Percentiles rank a stretch among this genome's conserved stretches.
Evolutionary conservation across 2,888 invertebrate species (phyloP).

Genomic region (Agriopis aurantiaria): DNA sequence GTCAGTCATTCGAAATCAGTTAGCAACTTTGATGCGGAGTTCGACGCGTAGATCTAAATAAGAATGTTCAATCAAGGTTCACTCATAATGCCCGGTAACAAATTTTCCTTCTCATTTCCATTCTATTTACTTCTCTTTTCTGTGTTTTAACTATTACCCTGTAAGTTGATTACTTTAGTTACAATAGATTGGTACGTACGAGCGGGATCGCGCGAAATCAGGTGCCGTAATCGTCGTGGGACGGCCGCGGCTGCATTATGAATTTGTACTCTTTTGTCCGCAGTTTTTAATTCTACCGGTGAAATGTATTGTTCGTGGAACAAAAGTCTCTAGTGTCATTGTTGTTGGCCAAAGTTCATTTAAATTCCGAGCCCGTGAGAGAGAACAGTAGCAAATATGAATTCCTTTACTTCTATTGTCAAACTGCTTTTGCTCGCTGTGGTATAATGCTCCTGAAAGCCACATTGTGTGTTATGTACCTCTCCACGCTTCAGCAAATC

Average conservation of each 20-base stretch:
- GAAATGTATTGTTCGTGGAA: slow-evolving; percentile 84
- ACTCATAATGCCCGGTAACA: too few species aligned
- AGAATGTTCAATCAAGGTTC: too few species aligned
- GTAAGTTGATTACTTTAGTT: not conserved
- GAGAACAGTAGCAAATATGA: slow-evolving; percentile 85
- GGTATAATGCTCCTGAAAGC: slow-evolving; percentile 75
- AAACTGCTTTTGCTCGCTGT: slow-evolving; percentile 76
- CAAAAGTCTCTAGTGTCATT: slow-evolving; percentile 84
- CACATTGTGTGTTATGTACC: slow-evolving; percentile 67
- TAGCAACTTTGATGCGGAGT: too few species aligned
- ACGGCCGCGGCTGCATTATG: slow-evolving; percentile 77
- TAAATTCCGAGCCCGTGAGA: slow-evolving; percentile 83
- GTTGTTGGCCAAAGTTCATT: slow-evolving; percentile 85
- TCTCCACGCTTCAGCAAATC: slow-evolving; percentile 44
- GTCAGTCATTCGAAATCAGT: too few species aligned
- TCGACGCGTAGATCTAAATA: too few species aligned
- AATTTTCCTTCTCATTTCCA: too few species aligned
- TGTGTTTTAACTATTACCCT: not conserved
- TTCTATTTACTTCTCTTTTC: too few species aligned
- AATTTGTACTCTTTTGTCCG: slow-evolving; percentile 84
- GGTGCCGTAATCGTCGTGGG: slow-evolving; percentile 58
- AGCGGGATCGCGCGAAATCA: slow-evolving; percentile 3
- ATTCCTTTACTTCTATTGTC: slow-evolving; percentile 83
- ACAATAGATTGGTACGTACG: slow-evolving; percentile 2
- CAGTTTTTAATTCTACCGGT: slow-evolving; percentile 85